phyloP scores from a whole-genome alignment of 2,888 invertebrate species.

The Apotomis capreana region DNA sequence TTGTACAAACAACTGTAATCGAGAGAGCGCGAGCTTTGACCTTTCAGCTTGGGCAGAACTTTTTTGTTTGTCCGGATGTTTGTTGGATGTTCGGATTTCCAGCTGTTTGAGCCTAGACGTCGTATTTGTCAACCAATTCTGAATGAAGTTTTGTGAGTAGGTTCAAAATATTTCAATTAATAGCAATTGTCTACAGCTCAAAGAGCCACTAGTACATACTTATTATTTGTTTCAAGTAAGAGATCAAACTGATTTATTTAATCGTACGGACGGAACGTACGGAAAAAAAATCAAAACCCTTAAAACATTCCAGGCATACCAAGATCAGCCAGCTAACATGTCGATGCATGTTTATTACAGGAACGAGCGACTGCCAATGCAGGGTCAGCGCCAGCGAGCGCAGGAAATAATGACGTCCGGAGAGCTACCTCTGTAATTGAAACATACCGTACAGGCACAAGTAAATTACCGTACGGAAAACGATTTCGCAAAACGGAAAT shows the following conservation, averaged over 20 bases:
- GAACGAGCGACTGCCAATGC: slow-evolving; percentile 8
- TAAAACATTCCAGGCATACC: not conserved
- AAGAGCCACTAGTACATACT: too few relatives aligned
- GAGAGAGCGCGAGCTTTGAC: too few relatives aligned
- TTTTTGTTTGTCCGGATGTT: too few relatives aligned
- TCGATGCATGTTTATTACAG: slow-evolving; percentile 16
- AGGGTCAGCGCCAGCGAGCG: slow-evolving; percentile 23
- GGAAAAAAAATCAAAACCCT: not conserved
- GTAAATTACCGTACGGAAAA: slow-evolving; percentile 68
- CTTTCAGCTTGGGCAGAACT: too few relatives aligned
- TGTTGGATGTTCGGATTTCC: too few relatives aligned
- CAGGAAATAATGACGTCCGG: slow-evolving; percentile 76
- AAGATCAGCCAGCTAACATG: slow-evolving; percentile 5
- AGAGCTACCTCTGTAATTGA: slow-evolving; percentile 62
- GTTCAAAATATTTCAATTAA: too few relatives aligned
- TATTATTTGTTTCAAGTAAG: too few relatives aligned
- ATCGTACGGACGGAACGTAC: not conserved
- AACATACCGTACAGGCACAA: slow-evolving; percentile 62
- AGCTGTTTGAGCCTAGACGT: too few relatives aligned
- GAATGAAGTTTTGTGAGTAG: too few relatives aligned
- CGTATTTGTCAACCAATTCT: too few relatives aligned
- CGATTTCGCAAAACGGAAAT: slow-evolving; percentile 65
- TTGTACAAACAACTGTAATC: too few relatives aligned
- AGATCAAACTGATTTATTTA: not conserved
- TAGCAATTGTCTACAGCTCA: too few relatives aligned